Evolutionary conservation across 2,797 vertebrate genomes (phyloP), one percentile per base, ranked within the genome.

Genomic region (Acomys russatus): DNA sequence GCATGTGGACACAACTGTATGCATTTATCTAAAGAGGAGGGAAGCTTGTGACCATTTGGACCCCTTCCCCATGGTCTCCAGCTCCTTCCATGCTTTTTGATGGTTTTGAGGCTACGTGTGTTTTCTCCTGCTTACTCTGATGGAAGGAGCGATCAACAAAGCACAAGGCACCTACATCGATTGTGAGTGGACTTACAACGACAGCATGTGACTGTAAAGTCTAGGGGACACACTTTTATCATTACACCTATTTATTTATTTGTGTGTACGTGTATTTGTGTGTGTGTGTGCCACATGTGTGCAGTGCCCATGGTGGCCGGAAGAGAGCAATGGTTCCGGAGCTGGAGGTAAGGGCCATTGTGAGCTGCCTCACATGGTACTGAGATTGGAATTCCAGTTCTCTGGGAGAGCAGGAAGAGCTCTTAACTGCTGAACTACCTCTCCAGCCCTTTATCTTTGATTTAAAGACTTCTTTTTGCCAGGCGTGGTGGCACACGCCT

Each of bases 101-200:
- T 33, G 20, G 6, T 30, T 78, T 54, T 59, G 54, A n/a, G 54
- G 33, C 18, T 80, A 1, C 22, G 54, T 74, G 28, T 59, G 22
- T 64, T 23, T 71, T 35, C 30, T 28, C 73, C 8, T 44, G 33
- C 6, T 6, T 44, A 44, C 44, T n/a, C 61, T 22, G 35, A 17
- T 61, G 35, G 25, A 49, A 88, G 20, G 38, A 77, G 38, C 61
- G 25, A 25, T 66, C 61, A 44, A 44, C 38, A 30, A 61, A 68
- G n/a, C n/a, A 80, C n/a, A 73, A 64, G 80, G 14, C 28, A 73
- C n/a, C 38, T 76, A 74, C 30, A 18, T 76, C 10, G 8, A 23
- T 82, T 88, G 28, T 28, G 14, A n/a, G 49, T 49, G 82, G 61
- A 77, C 61, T 78, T 63, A 61, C 84, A 89, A 92, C 64, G 90